These are phyloP conservation scores for rabbit (Oryctolagus cuniculus) DNA, from an alignment of 2,113 vertebrate species.

Conservation along the genomic window DNA sequence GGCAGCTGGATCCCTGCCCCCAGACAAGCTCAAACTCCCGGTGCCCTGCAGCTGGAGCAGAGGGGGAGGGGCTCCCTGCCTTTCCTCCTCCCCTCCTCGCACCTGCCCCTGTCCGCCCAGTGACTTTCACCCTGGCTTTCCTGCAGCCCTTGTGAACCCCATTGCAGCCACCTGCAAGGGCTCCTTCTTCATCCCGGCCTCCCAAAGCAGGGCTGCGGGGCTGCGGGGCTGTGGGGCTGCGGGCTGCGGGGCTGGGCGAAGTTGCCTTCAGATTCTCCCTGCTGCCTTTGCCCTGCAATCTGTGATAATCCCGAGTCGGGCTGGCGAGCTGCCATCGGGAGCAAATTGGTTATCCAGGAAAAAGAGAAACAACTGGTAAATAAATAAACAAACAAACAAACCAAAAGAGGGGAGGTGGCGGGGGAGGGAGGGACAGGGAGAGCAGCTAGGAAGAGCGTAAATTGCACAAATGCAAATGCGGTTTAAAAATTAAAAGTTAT, in stretches of 20 bases:
- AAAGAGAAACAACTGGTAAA: background rate
- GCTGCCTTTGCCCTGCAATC: conserved; percentile 5
- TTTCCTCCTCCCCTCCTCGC: accelerated
- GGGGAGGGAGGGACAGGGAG: background rate
- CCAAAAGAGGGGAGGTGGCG: background rate
- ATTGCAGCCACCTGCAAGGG: background rate
- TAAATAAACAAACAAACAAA: conserved; percentile 41
- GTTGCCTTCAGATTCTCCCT: conserved; percentile 50
- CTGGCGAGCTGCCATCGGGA: conserved; percentile 71
- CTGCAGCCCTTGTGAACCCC: background rate
- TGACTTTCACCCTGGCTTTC: accelerated
- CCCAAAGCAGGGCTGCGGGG: background rate
- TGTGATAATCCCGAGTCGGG: conserved; percentile 35
- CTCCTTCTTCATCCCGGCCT: background rate
- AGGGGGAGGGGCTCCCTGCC: no score
- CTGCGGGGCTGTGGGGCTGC: no score
- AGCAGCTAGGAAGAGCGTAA: conserved; percentile 19
- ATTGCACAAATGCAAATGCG: conserved; percentile 62
- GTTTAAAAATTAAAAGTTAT: conserved; percentile 81
- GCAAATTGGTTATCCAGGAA: conserved; percentile 58
- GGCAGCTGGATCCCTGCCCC: background rate
- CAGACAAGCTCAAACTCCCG: accelerated
- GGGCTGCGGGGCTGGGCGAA: background rate
- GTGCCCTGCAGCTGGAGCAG: background rate
- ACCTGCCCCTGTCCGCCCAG: background rate